Conservation (phyloP, 2,888 invertebrate species). For the Chrysolina oricalcia region DNA sequence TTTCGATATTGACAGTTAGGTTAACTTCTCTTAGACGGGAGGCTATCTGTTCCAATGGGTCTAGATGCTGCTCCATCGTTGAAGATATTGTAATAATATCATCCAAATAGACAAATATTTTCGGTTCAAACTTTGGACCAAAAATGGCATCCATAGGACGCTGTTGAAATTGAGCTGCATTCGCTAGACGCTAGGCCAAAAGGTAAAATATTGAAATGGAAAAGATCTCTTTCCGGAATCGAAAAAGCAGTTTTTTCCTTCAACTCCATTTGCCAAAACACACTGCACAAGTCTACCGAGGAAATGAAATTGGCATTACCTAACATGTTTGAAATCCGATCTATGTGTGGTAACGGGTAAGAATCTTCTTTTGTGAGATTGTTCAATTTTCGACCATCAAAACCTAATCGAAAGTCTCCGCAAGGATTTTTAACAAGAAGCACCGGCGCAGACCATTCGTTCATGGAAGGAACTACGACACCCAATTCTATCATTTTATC, state of each 20-base stretch:
- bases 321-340: slow-evolving; percentile 39
- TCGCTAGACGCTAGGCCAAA: neutral
- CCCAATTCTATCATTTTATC: slow-evolving; percentile 35
- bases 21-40: slow-evolving; percentile 31
- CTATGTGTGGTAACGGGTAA: slow-evolving; percentile 39
- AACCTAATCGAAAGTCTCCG: slow-evolving; percentile 33
- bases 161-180: slow-evolving; percentile 19
- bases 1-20: slow-evolving; percentile 40
- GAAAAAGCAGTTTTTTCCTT: slow-evolving; percentile 38
- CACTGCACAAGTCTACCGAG: slow-evolving; percentile 38
- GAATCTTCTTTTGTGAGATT: slow-evolving; percentile 35
- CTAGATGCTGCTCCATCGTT: slow-evolving; percentile 41
- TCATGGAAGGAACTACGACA: slow-evolving; percentile 32
- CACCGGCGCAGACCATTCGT: slow-evolving; percentile 33
- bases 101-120: slow-evolving; percentile 50
- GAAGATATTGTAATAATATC: slow-evolving; percentile 43
- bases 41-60: slow-evolving; percentile 33
- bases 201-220: slow-evolving; percentile 55
- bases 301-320: slow-evolving; percentile 35
- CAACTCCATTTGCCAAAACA: slow-evolving; percentile 32
- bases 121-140: slow-evolving; percentile 30
- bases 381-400: slow-evolving; percentile 41
- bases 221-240: slow-evolving; percentile 4
- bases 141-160: slow-evolving; percentile 13
- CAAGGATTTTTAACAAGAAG: slow-evolving; percentile 35